Evolutionary conservation across 1,140 invertebrate species (phyloP), one percentile per base, ranked within the genome.

Genomic region (Drosophila sucinea): DNA sequence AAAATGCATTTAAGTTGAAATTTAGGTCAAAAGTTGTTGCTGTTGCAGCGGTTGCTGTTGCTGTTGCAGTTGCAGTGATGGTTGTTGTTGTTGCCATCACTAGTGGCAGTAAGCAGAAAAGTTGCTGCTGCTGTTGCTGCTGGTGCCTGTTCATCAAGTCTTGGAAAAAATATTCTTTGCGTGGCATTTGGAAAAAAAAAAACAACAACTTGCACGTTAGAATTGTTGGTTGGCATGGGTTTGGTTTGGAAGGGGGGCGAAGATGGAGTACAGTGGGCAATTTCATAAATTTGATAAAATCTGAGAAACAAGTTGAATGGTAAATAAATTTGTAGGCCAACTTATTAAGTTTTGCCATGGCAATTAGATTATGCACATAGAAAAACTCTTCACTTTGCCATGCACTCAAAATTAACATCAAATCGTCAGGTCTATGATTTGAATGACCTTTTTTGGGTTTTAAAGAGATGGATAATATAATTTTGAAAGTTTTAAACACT

Each of bases 1-100:
- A 90, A 89, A 89, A 90, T 90, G 81, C 81, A 90, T 89, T 89
- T 89, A 85, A 84, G 60, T 81, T 85, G 81, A 85, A 90, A 89
- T 89, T 90, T 89, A 80, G 84, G 84, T 89, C 85, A 89, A 81
- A 85, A 85, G 77, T 90, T 74, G 84, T 81, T 78, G 83, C 62
- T 75, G 71, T 66, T 79, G 64, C 57, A 51, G 41, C 47, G 58
- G 66, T 55, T 44, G 32, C 74, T 68, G 66, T 55, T 44, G 32
- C 74, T 68, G 63, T 38, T 64, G 75, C 51, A 51, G 58, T 61
- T 71, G 67, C 60, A 64, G 76, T 41, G 63, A 29, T 63, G 47
- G 57, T 29, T 51, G 63, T n/a, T 67, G 60, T 29, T 64, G 63
- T 32, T 65, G 23, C 44, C 44, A 38, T 23, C 35, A 35, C 56